Evolutionary conservation across 2,888 invertebrate genomes (phyloP).

Genomic region (Cephus spinipes): DNA sequence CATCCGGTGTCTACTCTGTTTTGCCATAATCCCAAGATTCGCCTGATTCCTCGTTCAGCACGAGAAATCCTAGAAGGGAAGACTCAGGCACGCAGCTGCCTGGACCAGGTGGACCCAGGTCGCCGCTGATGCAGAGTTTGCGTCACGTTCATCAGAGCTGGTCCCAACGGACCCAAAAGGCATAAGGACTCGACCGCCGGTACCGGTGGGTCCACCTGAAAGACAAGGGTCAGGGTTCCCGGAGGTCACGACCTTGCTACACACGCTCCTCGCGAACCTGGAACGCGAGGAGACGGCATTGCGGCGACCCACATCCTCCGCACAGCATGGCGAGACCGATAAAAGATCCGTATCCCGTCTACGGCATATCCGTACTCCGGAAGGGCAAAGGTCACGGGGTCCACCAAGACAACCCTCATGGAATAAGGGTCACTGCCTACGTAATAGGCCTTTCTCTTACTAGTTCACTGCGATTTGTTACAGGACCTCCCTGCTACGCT

Average conservation of each 20-base stretch:
- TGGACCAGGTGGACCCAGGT: not conserved
- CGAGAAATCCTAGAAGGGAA: not conserved
- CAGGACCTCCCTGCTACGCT: not conserved
- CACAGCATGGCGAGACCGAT: constrained; percentile 6
- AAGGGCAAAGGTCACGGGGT: not conserved
- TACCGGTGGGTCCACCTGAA: not conserved
- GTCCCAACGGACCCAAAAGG: no score
- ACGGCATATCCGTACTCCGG: not conserved
- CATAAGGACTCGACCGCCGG: no score
- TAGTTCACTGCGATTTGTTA: not conserved
- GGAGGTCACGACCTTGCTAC: constrained; percentile 15
- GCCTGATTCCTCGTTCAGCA: not conserved
- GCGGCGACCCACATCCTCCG: constrained; percentile 31
- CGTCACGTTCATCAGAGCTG: no score
- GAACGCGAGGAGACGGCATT: constrained; percentile 24
- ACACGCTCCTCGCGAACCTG: constrained; percentile 14
- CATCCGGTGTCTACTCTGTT: not conserved
- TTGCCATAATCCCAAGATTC: not conserved
- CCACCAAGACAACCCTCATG: not conserved
- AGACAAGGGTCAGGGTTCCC: constrained; percentile 16
- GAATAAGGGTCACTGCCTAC: not conserved
- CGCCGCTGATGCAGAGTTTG: not conserved
- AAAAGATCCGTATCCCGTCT: not conserved
- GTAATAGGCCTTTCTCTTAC: not conserved
- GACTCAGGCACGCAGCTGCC: not conserved